Percentiles rank a stretch among this genome's conserved stretches.
phyloP scores from a whole-genome alignment of 1,140 invertebrate species.

The Drosophila mauritiana region DNA sequence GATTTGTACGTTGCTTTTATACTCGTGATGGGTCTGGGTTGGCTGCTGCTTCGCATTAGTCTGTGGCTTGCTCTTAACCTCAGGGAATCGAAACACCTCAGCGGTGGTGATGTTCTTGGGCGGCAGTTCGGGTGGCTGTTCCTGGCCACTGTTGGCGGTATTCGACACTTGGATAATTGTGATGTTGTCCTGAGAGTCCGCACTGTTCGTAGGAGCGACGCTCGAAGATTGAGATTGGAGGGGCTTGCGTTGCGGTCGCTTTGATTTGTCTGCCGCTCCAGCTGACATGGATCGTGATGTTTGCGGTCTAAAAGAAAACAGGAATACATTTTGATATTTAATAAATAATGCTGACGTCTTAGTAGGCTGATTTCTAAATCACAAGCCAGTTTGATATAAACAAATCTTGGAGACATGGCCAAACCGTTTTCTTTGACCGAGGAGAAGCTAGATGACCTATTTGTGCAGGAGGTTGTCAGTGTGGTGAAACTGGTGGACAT shows the following conservation, averaged over 20 bases:
- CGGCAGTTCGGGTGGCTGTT: constrained; percentile 62
- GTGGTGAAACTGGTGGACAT: constrained; percentile 32
- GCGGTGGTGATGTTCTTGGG: constrained; percentile 53
- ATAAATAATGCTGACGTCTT: background rate
- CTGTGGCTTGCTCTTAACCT: constrained; percentile 54
- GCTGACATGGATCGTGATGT: constrained; percentile 80
- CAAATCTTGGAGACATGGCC: constrained; percentile 18
- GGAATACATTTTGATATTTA: background rate
- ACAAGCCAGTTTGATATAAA: background rate
- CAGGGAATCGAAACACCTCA: constrained; percentile 81
- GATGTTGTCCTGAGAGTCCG: constrained; percentile 69
- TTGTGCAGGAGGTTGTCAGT: constrained; percentile 49
- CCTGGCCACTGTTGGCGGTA: constrained; percentile 40
- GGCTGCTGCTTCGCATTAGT: constrained; percentile 30
- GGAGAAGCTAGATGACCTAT: constrained; percentile 55
- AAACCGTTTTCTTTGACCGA: constrained; percentile 12
- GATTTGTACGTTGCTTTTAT: constrained; percentile 84
- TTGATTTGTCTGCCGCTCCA: constrained; percentile 72
- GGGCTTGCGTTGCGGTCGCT: constrained; percentile 28
- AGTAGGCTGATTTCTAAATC: constrained; percentile 1
- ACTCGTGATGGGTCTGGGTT: constrained; percentile 55
- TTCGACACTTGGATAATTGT: constrained; percentile 83
- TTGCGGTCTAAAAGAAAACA: constrained; percentile 63
- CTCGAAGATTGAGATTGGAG: constrained; percentile 16
- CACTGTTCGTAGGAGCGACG: constrained; percentile 4